phyloP scores from a whole-genome alignment of 1,140 invertebrate species.

The Hetaerina americana region DNA sequence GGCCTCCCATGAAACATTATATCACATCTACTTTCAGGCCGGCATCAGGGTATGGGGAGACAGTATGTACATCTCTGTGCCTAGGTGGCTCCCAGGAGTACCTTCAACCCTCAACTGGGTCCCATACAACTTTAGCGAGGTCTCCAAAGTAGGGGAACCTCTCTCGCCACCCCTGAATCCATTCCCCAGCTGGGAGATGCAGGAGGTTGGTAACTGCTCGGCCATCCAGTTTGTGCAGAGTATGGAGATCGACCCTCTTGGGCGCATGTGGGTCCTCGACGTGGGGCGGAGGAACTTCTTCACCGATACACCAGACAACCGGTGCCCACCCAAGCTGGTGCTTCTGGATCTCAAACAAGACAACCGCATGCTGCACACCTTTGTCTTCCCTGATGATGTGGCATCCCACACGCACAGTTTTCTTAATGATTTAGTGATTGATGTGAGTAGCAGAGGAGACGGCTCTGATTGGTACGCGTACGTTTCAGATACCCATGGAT shows the following conservation, averaged over 20 bases:
- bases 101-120: background rate
- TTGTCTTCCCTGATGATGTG: background rate
- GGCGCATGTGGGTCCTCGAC: conserved; percentile 5
- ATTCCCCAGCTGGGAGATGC: conserved; percentile 4
- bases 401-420: background rate
- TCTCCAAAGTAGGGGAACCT: too few species aligned
- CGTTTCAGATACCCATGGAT: background rate
- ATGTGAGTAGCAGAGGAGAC: background rate
- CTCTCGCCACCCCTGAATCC: background rate
- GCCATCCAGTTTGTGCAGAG: conserved; percentile 1
- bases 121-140: background rate
- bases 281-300: background rate
- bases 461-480: background rate
- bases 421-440: background rate
- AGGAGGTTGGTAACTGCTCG: conserved; percentile 1
- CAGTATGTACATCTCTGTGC: background rate
- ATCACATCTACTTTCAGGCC: background rate
- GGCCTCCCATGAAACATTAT: too few species aligned
- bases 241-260: conserved; percentile 3
- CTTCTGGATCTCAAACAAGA: background rate
- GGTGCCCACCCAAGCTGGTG: background rate
- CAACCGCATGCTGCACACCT: background rate
- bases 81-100: background rate
- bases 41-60: background rate
- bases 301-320: background rate